Evolutionary conservation across 2,888 invertebrate species (phyloP).

Genomic region (Elmis aenea): DNA sequence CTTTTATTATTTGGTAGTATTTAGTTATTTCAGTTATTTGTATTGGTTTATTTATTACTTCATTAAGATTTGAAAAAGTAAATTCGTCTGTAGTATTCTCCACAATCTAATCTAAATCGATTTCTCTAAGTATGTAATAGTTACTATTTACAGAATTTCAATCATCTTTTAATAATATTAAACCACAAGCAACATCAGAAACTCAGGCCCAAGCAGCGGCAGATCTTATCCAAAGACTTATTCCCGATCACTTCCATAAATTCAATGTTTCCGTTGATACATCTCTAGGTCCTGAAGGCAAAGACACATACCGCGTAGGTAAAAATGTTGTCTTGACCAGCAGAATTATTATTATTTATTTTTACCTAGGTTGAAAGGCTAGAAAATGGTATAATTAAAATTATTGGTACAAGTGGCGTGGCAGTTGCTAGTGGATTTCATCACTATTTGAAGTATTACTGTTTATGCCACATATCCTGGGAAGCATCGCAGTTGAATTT

Average conservation of each 20-base stretch:
- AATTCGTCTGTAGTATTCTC: too few relatives aligned
- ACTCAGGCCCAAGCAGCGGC: conserved; percentile 40
- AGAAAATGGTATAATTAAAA: conserved; percentile 17
- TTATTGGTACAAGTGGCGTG: conserved; percentile 65
- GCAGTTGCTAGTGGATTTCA: conserved; percentile 82
- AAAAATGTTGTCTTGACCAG: not conserved
- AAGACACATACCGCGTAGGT: conserved; percentile 54
- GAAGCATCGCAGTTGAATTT: conserved; percentile 63
- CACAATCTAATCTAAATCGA: too few relatives aligned
- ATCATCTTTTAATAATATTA: conserved; percentile 44
- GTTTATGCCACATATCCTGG: conserved; percentile 83
- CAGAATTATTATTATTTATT: not conserved
- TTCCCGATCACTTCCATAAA: conserved; percentile 37
- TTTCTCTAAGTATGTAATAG: too few relatives aligned
- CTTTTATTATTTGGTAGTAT: too few relatives aligned
- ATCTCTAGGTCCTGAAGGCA: conserved; percentile 37
- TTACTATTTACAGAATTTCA: too few relatives aligned
- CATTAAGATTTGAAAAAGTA: too few relatives aligned
- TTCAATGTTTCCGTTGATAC: conserved; percentile 51
- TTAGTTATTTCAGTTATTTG: too few relatives aligned
- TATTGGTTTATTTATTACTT: too few relatives aligned
- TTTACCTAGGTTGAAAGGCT: conserved; percentile 18
- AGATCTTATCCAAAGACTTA: conserved; percentile 44
- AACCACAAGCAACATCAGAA: conserved; percentile 31
- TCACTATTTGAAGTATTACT: conserved; percentile 78